Conservation (phyloP, 2,797 vertebrate genomes). For the Etheostoma perlongum region DNA sequence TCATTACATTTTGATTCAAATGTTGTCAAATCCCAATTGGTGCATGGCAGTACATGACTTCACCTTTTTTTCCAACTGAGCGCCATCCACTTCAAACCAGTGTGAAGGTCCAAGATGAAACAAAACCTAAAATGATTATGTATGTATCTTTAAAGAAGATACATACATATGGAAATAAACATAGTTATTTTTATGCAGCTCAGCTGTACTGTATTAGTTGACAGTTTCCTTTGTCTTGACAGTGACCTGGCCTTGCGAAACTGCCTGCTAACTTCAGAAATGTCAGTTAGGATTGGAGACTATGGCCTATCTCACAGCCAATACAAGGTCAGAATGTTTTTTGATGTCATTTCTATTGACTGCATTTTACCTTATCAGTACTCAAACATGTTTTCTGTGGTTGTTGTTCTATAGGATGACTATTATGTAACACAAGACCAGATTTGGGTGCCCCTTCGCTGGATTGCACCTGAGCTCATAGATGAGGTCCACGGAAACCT, state of each 20-base stretch:
- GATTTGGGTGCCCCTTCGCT: constrained; percentile 98
- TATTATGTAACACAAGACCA: constrained; percentile 97
- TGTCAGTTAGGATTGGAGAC: constrained; percentile 96
- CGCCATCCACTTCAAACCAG: neutral
- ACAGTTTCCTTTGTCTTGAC: constrained; percentile 41
- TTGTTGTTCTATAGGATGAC: constrained; percentile 88
- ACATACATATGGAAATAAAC: neutral
- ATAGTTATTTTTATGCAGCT: neutral
- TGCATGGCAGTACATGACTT: neutral
- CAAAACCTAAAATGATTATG: neutral
- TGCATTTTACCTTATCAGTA: neutral
- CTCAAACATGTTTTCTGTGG: neutral
- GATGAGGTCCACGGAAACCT: constrained; percentile 98
- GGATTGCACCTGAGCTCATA: constrained; percentile 98
- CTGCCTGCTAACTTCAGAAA: constrained; percentile 93
- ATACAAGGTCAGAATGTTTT: constrained; percentile 88
- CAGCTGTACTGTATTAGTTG: neutral
- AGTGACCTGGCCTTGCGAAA: constrained; percentile 96
- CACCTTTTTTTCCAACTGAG: neutral
- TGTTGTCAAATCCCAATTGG: neutral
- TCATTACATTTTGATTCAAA: neutral
- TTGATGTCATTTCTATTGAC: neutral
- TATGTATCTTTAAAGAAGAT: neutral
- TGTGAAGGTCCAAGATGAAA: neutral
- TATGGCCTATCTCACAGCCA: constrained; percentile 94